These are phyloP conservation scores for Mirza zaza DNA, from an alignment of 2,113 vertebrate genomes.

Conservation along the genomic window DNA sequence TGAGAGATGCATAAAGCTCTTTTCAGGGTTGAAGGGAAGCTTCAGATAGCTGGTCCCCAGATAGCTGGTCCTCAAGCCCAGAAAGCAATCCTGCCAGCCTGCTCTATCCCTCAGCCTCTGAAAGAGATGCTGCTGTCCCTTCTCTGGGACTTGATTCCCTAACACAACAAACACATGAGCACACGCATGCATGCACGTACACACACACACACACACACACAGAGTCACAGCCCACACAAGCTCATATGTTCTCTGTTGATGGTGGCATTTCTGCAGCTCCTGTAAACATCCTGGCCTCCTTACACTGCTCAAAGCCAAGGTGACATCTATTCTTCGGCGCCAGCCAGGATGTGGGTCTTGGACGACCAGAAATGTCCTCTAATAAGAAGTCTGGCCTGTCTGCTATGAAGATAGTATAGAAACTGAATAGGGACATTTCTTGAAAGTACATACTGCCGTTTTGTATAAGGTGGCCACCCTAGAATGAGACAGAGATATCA, in stretches of 20 bases:
- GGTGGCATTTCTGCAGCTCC: neutral
- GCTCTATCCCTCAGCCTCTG: neutral
- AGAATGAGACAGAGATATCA: neutral
- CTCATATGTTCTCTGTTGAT: neutral
- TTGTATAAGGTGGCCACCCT: neutral
- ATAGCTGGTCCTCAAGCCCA: neutral
- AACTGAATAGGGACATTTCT: neutral
- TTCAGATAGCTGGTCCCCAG: neutral
- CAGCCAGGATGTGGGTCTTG: neutral
- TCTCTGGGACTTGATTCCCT: neutral
- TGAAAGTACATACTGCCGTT: neutral
- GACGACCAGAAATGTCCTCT: neutral
- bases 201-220: neutral
- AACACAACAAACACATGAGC: neutral
- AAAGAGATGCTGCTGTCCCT: neutral
- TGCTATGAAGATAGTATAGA: neutral
- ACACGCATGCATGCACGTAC: neutral
- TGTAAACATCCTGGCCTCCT: neutral
- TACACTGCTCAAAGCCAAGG: neutral
- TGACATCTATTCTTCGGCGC: neutral
- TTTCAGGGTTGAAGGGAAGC: neutral
- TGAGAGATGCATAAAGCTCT: neutral
- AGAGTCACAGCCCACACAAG: neutral
- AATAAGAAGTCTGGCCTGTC: neutral
- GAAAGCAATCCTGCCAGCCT: neutral